phyloP scores from a whole-genome alignment of 2,797 vertebrate species.

The Sebastes taczanowskii region DNA sequence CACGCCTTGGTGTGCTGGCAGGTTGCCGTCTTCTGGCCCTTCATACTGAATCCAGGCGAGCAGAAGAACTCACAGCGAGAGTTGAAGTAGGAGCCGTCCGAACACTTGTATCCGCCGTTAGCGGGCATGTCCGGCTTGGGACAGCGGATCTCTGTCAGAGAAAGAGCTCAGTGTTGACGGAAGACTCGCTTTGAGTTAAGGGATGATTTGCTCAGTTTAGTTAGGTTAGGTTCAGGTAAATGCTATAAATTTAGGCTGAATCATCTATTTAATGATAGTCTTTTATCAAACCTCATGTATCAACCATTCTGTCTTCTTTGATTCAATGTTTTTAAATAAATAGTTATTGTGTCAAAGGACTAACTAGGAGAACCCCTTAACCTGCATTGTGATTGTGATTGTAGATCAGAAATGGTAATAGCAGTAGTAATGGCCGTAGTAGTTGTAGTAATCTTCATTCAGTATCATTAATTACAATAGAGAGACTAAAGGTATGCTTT shows the following conservation, averaged over 20 bases:
- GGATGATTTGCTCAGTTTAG: background rate
- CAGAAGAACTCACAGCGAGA: slow-evolving; percentile 97
- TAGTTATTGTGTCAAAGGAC: background rate
- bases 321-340: background rate
- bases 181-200: background rate
- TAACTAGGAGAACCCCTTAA: background rate
- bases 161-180: background rate
- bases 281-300: background rate
- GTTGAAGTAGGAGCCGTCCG: slow-evolving; percentile 96
- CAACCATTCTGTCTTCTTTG: background rate
- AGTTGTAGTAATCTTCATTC: background rate
- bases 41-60: slow-evolving; percentile 90
- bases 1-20: slow-evolving; percentile 92
- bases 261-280: background rate
- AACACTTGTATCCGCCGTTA: slow-evolving; percentile 93
- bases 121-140: slow-evolving; percentile 87
- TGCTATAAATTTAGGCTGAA: background rate
- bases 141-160: slow-evolving; percentile 91
- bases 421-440: background rate
- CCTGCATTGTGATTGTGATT: background rate
- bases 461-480: background rate
- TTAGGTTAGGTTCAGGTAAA: background rate
- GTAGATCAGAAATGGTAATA: background rate
- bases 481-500: background rate
- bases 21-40: slow-evolving; percentile 87